Evolutionary conservation across 2,888 invertebrate genomes (phyloP), one percentile per base, ranked within the genome.

Genomic region (Exocentrus adspersus): DNA sequence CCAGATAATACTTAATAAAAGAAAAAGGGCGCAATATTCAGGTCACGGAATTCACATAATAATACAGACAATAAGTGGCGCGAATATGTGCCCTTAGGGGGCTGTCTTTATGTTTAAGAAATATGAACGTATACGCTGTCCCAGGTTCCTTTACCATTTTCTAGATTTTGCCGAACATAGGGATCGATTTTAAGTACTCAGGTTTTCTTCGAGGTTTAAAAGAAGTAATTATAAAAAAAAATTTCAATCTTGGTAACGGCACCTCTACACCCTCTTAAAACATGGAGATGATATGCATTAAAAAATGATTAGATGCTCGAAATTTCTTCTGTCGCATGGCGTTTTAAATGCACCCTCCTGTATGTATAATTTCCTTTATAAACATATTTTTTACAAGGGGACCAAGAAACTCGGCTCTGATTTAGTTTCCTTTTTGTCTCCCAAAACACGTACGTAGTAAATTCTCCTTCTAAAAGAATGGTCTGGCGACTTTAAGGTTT

Each of bases 31-130:
- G 59, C 62, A 54, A 56, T 46, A 71, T 72, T 63, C 71, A 52
- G 71, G 70, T 70, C 72, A 71, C 72, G 70, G 63, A 42, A 41
- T 66, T 58, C 65, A 63, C 67, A 64, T 65, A 72, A 69, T 69
- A 73, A 71, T 67, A 68, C 65, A 57, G 69, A 32, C 66, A 62
- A 57, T 67, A 70, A 65, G 63, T 64, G 66, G 50, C 67, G 70
- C 64, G 68, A 68, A 68, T 67, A 54, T 43, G 12, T 12, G 59
- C 62, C 65, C 43, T 28, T 54, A 43, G 54, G 54, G 42, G 43
- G 30, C 42, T 17, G 43, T 43, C 54, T 43, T 54, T 28, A 54
- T 54, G 24, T 28, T 12, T 37, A 12, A 12, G 37, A 16, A 5
- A 24, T 24, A 24, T 24, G 24, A 24, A 24, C 3, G 7, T 24